These are phyloP conservation scores for Silurus lanzhouensis DNA, from an alignment of 2,797 vertebrate genomes.

Conservation along the genomic window DNA sequence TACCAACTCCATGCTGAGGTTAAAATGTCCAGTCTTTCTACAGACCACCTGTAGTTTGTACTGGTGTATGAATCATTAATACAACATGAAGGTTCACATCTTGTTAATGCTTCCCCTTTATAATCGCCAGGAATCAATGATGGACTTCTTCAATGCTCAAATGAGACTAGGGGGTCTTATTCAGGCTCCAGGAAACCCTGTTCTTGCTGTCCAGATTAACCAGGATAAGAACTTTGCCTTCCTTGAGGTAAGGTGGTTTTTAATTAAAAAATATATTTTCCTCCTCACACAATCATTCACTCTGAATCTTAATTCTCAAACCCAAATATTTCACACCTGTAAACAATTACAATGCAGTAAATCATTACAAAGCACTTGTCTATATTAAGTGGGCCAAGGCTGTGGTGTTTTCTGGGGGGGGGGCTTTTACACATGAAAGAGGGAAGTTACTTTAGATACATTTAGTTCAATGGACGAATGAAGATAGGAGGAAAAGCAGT, in stretches of 20 bases:
- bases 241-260: slow-evolving; percentile 77
- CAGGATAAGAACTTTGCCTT: slow-evolving; percentile 98
- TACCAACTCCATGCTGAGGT: background rate
- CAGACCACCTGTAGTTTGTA: background rate
- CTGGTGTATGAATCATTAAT: background rate
- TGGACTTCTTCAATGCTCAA: slow-evolving; percentile 96
- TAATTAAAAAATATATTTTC: too few species aligned
- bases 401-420: too few species aligned
- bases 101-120: slow-evolving; percentile 8
- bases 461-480: too few species aligned
- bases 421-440: too few species aligned
- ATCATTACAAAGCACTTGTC: too few species aligned
- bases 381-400: too few species aligned
- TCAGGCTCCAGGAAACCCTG: slow-evolving; percentile 90
- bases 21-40: background rate
- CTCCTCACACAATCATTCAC: too few species aligned
- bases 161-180: slow-evolving; percentile 92
- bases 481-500: too few species aligned
- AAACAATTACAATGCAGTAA: too few species aligned
- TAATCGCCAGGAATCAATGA: slow-evolving; percentile 86
- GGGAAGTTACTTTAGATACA: too few species aligned
- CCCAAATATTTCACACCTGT: too few species aligned
- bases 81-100: background rate
- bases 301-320: too few species aligned
- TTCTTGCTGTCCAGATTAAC: slow-evolving; percentile 94